Percentiles rank a stretch among this genome's conserved stretches.
These are phyloP conservation scores for Ryuthela nishihirai DNA, from an alignment of 2,888 invertebrate genomes.

Conservation along the genomic window DNA sequence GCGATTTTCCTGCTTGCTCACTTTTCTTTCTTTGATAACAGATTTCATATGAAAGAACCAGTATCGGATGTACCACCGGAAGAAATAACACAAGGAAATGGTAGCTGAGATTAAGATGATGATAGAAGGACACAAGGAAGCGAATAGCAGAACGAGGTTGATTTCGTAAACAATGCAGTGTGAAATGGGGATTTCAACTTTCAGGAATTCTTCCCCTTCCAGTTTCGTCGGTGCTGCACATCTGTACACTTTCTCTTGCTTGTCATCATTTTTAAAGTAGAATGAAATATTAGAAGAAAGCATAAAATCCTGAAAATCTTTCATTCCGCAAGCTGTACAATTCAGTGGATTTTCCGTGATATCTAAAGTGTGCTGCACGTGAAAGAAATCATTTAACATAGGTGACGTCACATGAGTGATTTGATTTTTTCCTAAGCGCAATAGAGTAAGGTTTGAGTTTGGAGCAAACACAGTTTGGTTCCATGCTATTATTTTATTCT, in stretches of 20 bases:
- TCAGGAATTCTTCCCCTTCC: neutral
- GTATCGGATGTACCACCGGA: conserved; percentile 22
- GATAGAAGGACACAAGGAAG: neutral
- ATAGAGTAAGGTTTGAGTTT: neutral
- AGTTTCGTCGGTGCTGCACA: conserved; percentile 1
- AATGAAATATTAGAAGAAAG: neutral
- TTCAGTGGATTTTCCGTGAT: conserved; percentile 12
- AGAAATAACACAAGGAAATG: neutral
- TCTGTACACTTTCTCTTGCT: neutral
- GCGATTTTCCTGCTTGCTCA: neutral
- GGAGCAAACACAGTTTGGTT: neutral
- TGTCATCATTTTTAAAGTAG: neutral
- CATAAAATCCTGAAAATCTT: conserved; percentile 9
- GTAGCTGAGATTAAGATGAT: neutral
- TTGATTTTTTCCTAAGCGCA: conserved; percentile 4
- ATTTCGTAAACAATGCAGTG: neutral
- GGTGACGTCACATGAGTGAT: neutral
- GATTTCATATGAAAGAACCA: conserved; percentile 5
- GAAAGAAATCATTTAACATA: conserved; percentile 3
- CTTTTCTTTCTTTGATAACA: neutral
- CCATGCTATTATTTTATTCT: conserved; percentile 10
- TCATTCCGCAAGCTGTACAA: conserved; percentile 17
- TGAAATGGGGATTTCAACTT: neutral
- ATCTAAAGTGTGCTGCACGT: neutral
- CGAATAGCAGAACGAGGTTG: neutral